Evolutionary conservation across 2,113 vertebrate genomes (phyloP), one percentile per base, ranked within the genome.

Genomic region (Labeo catla): DNA sequence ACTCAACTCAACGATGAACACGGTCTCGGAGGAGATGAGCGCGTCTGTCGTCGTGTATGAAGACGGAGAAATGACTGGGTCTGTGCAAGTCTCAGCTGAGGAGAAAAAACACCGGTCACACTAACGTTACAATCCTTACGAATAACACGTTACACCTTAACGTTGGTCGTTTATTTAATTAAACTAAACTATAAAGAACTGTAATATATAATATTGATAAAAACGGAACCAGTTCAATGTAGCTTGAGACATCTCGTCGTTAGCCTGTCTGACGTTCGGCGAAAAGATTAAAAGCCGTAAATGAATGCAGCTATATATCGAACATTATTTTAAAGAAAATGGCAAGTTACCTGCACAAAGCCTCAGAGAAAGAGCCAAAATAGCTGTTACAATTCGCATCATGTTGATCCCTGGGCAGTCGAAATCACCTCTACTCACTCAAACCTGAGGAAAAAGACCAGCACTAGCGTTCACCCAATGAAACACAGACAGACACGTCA

Each of bases 21-120:
- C 97, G 0, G 97, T 97, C 93, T 98, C 97, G 0, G 97, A 97
- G 39, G 97, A 94, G 90, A 98, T 97, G 87, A 98, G 96, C 0
- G 97, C 97, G 61, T 98, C 97, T 0, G 95, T 95, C 1, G 97
- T 98, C 84, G 97, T 98, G 93, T 98, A 98, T 91, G 97, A 97
- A 83, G 97, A 97, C 11, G 97, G 96, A 5, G 95, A 95, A 88
- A 98, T 97, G 82, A 92, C 93, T 1, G 97, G 97, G 36, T 98
- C 96, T 49, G 96, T 91, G 90, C 97, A 98, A 66, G 93, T 95
- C 90, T 98, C 97, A 61, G 93, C 97, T 98, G 92, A 83, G 7
- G 76, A 76, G n/a, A 28, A 2, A 89, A 52, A 21, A 87, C 2
- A 65, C 9, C 10, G 19, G 39, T 47, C 13, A 34, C 11, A n/a